Percentiles rank a stretch among this genome's conserved stretches.
These are phyloP conservation scores for Caenorhabditis sp. DNA, from an alignment of 2,888 invertebrate genomes.

Conservation along the genomic window DNA sequence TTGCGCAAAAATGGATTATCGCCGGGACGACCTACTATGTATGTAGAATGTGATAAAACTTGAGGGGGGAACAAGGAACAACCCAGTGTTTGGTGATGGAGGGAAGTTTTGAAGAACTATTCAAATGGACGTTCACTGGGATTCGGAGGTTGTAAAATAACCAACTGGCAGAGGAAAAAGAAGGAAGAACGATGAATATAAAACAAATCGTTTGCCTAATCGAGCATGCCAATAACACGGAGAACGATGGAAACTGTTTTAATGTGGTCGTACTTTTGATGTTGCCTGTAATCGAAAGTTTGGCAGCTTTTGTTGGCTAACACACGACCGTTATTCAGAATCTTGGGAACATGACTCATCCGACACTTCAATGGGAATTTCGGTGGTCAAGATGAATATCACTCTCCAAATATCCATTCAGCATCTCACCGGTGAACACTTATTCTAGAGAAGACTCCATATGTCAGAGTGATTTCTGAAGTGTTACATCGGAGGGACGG, in stretches of 20 bases:
- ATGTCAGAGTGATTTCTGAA: constrained; percentile 48
- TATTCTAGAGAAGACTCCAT: constrained; percentile 19
- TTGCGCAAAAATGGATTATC: constrained; percentile 55
- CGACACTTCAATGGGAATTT: neutral
- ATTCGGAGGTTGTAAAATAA: neutral
- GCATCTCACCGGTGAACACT: neutral
- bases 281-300: constrained; percentile 24
- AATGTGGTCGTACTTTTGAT: constrained; percentile 24
- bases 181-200: neutral
- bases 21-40: constrained; percentile 14
- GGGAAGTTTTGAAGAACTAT: neutral
- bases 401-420: too few relatives aligned
- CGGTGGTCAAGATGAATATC: too few relatives aligned
- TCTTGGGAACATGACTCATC: constrained; percentile 19
- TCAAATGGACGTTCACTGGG: neutral
- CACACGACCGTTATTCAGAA: constrained; percentile 16
- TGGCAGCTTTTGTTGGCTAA: constrained; percentile 25
- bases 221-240: constrained; percentile 43
- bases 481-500: constrained; percentile 33
- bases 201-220: constrained; percentile 47
- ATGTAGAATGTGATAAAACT: constrained; percentile 39
- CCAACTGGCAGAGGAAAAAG: neutral
- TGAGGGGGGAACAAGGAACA: neutral
- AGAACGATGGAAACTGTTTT: constrained; percentile 33
- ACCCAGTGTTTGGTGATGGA: neutral